Base-by-base conservation (phyloP, 2,888 invertebrate species). In the Euzetes globulus region DNA sequence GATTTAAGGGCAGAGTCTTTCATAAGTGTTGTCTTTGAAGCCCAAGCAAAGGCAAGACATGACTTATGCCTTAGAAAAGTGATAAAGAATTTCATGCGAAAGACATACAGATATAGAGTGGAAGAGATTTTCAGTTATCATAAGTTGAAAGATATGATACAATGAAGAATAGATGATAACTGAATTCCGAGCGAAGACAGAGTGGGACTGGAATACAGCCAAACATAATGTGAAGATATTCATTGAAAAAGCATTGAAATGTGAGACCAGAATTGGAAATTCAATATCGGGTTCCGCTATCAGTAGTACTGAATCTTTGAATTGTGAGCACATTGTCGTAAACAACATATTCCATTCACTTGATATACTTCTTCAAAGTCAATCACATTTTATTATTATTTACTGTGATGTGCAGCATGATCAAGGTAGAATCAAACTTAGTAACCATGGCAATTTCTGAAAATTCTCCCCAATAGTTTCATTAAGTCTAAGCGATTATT, bases 31-130 rank as follows among this genome's bases (percentile, higher is more conserved):
- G 17, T 22, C 22, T 55, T 2, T 19, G 33, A 33, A 33, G 33
- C 33, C 33, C 4, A 33, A 6, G 33, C 5, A 33, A 33, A 7
- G 33, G 4, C 7, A 33, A 33, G 33, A 33, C 33, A 33, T 33
- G 47, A 47, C 22, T 22, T 11, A 13, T 47, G 47, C 13, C 47
- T 47, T 47, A 47, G 3, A 47, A 47, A 1, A 55, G 55, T 55
- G 55, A 52, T 55, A 55, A 22, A 19, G 55, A 55, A 55, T 55
- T 55, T 55, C 55, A 55, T 55, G 55, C 22, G 52, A 52, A n/a
- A n/a, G 19, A 19, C 33, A 33, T 7, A 52, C 19, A 52, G 52
- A 52, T 17, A 52, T 52, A 19, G 7, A 52, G 19, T 19, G 19
- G 52, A 55, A 52, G 1, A 7, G 52, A 52, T 9, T 22, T 22